These are phyloP conservation scores for Erynnis tages DNA, from an alignment of 2,888 invertebrate genomes.

Conservation along the genomic window DNA sequence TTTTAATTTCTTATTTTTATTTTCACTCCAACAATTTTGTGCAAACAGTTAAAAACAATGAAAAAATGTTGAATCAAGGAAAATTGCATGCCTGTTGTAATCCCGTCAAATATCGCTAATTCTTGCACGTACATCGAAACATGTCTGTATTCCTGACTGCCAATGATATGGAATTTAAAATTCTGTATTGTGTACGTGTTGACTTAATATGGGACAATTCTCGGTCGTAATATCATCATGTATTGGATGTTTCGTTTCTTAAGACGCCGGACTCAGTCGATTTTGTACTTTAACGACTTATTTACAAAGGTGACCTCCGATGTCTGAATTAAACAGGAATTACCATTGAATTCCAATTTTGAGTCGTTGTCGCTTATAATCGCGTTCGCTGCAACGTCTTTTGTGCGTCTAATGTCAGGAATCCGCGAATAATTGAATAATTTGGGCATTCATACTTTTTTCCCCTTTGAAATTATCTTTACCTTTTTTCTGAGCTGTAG, in stretches of 20 bases:
- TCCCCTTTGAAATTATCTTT: not conserved
- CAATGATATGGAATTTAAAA: conserved; percentile 31
- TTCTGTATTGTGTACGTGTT: conserved; percentile 34
- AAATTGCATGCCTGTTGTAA: not conserved
- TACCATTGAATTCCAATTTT: conserved; percentile 47
- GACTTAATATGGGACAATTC: conserved; percentile 36
- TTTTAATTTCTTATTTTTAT: too few relatives aligned
- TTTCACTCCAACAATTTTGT: too few relatives aligned
- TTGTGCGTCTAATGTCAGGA: conserved; percentile 39
- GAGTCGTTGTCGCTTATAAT: conserved; percentile 39
- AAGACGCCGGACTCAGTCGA: not conserved
- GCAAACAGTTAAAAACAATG: too few relatives aligned
- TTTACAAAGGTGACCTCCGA: not conserved
- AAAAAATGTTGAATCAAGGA: not conserved
- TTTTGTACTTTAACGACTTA: conserved; percentile 6
- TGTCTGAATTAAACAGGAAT: conserved; percentile 31
- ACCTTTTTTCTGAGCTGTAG: not conserved
- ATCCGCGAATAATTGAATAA: conserved; percentile 19
- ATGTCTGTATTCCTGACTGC: conserved; percentile 3
- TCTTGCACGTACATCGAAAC: conserved; percentile 6
- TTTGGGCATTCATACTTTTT: conserved; percentile 28
- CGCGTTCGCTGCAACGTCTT: conserved; percentile 38
- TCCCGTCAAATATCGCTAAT: not conserved
- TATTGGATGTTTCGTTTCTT: conserved; percentile 29
- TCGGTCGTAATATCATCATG: conserved; percentile 32